Evolutionary conservation across 1,140 invertebrate genomes (phyloP), one percentile per base, ranked within the genome.

Genomic region (Paraescarpia echinospica): DNA sequence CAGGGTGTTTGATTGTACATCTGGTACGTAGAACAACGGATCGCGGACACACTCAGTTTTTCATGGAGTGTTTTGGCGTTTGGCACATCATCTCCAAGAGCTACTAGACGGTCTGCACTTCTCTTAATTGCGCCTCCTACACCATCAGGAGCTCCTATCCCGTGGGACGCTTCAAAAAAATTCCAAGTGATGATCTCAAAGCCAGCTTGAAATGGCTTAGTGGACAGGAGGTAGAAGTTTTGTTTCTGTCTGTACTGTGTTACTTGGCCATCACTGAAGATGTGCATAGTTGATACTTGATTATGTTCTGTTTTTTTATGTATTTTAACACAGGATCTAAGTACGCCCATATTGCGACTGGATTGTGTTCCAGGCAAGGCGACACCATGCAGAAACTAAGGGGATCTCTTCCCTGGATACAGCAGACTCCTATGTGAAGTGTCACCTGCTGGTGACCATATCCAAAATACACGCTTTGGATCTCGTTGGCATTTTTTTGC

Each of bases 101-200:
- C n/a, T n/a, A n/a, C n/a, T n/a, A n/a, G n/a, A n/a, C n/a, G n/a
- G 91, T 93, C 93, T 90, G 93, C 93, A 41, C 77, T 92, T 27
- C 97, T 34, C 94, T 96, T 96, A 48, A 96, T 94, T 35, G 93
- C 93, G 14, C 95, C 96, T 77, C 96, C 96, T 90, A 96, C 94
- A 35, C 96, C 96, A 95, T 96, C 95, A 90, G 96, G 95, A 31
- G 95, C 94, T 9, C 96, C 96, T 94, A 96, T 96, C 18, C 96
- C 96, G 95, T 96, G 96, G 8, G 95, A 95, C 48, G 95, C 94
- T 94, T 96, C 96, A 89, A 93, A 94, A 94, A 95, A 96, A 93
- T 96, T 96, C 96, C 95, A 96, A 9, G 95, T 94, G 2, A 93
- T 92, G 89, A 89, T 91, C 92, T 35, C 90, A 59, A 92, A 94